Evolutionary conservation across 2,888 invertebrate genomes (phyloP).

Genomic region (Cephus pygmeus): DNA sequence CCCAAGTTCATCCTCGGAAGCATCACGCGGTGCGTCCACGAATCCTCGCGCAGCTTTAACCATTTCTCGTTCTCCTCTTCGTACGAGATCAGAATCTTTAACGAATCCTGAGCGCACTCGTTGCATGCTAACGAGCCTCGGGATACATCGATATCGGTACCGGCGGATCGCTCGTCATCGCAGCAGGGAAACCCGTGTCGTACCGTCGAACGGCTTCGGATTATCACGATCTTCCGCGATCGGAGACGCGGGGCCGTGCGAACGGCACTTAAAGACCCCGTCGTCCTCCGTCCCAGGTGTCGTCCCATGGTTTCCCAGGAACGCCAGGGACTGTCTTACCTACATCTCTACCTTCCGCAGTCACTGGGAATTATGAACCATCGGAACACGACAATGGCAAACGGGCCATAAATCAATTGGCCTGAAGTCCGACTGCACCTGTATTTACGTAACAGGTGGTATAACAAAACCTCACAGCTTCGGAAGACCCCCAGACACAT

Average conservation of each 20-base stretch:
- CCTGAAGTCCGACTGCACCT: constrained; percentile 34
- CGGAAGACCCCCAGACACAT: constrained; percentile 3
- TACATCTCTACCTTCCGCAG: neutral
- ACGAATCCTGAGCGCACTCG: neutral
- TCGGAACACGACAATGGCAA: neutral
- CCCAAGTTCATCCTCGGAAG: neutral
- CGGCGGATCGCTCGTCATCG: neutral
- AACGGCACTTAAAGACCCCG: neutral
- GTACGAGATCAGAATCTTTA: neutral
- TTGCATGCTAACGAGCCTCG: neutral
- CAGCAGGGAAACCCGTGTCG: neutral
- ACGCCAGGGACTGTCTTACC: neutral
- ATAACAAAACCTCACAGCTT: constrained; percentile 2
- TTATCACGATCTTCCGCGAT: neutral
- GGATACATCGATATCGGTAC: neutral
- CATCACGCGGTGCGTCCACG: neutral
- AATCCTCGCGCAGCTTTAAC: neutral
- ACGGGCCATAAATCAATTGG: constrained; percentile 52
- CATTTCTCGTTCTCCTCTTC: neutral
- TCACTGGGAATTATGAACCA: neutral
- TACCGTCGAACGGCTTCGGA: neutral
- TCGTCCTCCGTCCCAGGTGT: neutral
- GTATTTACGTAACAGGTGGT: constrained; percentile 48
- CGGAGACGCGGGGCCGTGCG: neutral
- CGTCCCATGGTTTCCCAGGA: neutral